Base-by-base conservation (phyloP, 2,888 invertebrate genomes). In the Anthrax anthrax region DNA sequence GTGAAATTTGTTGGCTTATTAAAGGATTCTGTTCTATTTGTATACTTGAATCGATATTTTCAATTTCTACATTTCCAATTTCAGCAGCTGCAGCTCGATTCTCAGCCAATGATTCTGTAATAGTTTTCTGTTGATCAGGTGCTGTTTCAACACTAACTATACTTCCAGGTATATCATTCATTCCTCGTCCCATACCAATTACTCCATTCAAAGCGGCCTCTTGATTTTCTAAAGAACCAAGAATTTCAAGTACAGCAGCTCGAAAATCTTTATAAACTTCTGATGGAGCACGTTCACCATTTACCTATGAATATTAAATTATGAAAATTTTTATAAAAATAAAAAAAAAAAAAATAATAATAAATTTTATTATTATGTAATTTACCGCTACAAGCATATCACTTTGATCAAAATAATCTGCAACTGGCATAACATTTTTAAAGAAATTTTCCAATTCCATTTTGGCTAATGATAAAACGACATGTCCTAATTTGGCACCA, bases 401-500 rank as follows among this genome's bases (percentile, higher is more conserved):
- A 60, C 81, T 81, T 67, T 89, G 88, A 62, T 89, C 89, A 63
- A 87, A 89, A 69, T 88, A 89, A 63, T 90, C 90, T 0, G 87
- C 88, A 18, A 90, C 89, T 0, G 89, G 88, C 78, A 88, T 84
- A 43, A 89, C 89, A 67, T 83, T 84, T 61, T 80, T 81, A 64
- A 86, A 88, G 74, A 89, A 90, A 74, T 89, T 89, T 63, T 77
- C 79, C 46, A 90, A 76, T 70, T 90, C 90, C 87, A 89, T 88
- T 62, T 81, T 74, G 47, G 89, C 90, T 55, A 90, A 71, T 51
- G 83, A 82, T 55, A 89, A 78, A 55, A 82, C 80, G 52, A 69
- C 69, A 70, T 89, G 88, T 37, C 90, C 90, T 51, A 90, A 75
- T 63, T 88, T 80, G 53, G 88, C 88, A 49, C 89, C 90, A 63